Base-by-base conservation (phyloP, 1,140 invertebrate genomes). In the Tenebrio molitor region DNA sequence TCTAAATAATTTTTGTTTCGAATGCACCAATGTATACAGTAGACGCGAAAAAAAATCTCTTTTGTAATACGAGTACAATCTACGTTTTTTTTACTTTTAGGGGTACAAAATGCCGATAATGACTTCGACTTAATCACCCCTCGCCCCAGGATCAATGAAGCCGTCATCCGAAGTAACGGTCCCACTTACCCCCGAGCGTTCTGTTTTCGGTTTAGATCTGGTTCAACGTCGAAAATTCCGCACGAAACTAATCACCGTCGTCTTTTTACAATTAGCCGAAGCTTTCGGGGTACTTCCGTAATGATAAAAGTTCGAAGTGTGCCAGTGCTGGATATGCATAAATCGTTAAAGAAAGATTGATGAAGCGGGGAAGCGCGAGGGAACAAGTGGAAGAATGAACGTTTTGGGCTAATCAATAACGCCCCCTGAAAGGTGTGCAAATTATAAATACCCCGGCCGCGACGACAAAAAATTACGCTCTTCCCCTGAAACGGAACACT, bases 281-380 rank as follows among this genome's bases (percentile, higher is more conserved):
- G 64, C 44, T 29, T 33, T 16, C 17, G 41, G 33, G 36, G 42
- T 67, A 72, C 64, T 72, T 72, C 25, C 33, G 65, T 73, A 73
- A 73, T 73, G 71, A 73, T 69, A 73, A 73, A 73, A 73, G 21
- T 73, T 73, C 44, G 16, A 69, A 16, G 42, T 53, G 46, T 19
- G 44, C 42, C 66, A 8, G 36, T 41, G 29, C 36, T 65, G 66
- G 66, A 36, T 69, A 69, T 69, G 66, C 66, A 69, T 53, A 69
- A 69, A 69, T 69, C 46, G 66, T 69, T 50, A 69, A 69, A 69
- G 66, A 50, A 69, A 69, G 66, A 69, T 69, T 69, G 66, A 69
- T 69, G 66, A 53, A 29, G 33, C 15, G 44, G 29, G 16, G 34
- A 33, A 36, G 25, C 15, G 15, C 12, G 58, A 64, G 58, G 58